Evolutionary conservation across 2,888 invertebrate genomes (phyloP), one percentile per base, ranked within the genome.

Genomic region (Drosophila multiciliata): DNA sequence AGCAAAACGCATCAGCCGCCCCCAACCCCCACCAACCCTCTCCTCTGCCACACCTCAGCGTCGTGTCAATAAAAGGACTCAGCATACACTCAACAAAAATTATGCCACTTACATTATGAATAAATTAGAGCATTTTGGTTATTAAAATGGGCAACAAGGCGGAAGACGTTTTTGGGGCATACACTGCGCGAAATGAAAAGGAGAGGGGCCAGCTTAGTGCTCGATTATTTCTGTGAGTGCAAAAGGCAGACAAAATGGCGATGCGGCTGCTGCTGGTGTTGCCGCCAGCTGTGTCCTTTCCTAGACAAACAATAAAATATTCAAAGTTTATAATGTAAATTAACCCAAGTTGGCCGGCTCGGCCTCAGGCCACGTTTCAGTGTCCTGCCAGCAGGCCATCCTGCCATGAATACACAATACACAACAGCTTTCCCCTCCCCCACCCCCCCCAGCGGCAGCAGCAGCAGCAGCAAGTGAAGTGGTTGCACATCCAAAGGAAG

Each of bases 251-350:
- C 20, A 20, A n/a, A 8, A 54, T 64, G 12, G 7, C 20, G 12
- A 7, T 23, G 7, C 12, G 20, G 12, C 42, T 38, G 17, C 12
- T 20, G 45, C 57, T 45, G 52, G 29, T 68, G 54, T 6, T 50
- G 66, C 78, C 66, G 74, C 70, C 80, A 80, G 82, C 80, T 80
- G 80, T 87, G 80, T 89, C 86, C 84, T 80, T 82, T 74, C 77
- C 84, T 67, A 74, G 82, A 73, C 82, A 84, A 87, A 89, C 85
- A 86, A 86, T 86, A 86, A 86, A 86, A 89, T 86, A 86, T 86
- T 86, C 86, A 86, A 86, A 86, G 86, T 86, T 86, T 86, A 86
- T 86, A 89, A 86, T 86, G 89, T 89, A 86, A 86, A 86, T 89
- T 89, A 89, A 86, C 89, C 89, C 89, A 84, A 87, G 82, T 89